Evolutionary conservation across 2,113 vertebrate genomes (phyloP).

Genomic region (Labeo rohita): DNA sequence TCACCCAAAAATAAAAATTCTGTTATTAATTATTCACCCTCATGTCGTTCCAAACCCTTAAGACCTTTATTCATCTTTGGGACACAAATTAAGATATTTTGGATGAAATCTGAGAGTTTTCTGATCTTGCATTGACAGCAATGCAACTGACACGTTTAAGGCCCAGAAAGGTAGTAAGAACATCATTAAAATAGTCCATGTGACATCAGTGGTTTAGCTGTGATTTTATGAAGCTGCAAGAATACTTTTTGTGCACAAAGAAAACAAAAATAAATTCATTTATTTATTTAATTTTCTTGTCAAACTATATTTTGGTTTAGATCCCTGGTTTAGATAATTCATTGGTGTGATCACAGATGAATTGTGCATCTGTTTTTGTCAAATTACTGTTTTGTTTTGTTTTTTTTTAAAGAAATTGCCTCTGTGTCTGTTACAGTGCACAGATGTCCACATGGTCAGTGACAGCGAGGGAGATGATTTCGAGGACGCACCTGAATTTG

Average conservation of each 20-base stretch:
- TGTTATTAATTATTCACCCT: neutral
- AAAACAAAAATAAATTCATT: neutral
- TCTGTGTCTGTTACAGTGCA: conserved; percentile 76
- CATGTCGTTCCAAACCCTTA: too few relatives aligned
- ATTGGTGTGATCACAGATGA: neutral
- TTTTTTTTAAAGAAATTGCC: neutral
- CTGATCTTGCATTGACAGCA: too few relatives aligned
- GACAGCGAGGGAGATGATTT: conserved; percentile 98
- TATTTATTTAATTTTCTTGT: neutral
- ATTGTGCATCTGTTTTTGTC: neutral
- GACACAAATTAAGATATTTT: too few relatives aligned
- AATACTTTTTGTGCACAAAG: too few relatives aligned
- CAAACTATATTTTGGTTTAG: neutral
- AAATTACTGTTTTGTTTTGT: neutral
- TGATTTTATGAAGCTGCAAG: too few relatives aligned
- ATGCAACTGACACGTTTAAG: too few relatives aligned
- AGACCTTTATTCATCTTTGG: too few relatives aligned
- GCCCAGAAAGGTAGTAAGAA: too few relatives aligned
- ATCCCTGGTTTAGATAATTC: neutral
- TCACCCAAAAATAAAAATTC: neutral
- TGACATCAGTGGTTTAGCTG: too few relatives aligned
- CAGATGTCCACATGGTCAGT: conserved; percentile 99
- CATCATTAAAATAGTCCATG: too few relatives aligned
- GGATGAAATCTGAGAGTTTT: too few relatives aligned
- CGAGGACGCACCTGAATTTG: conserved; percentile 97